Percentiles rank a stretch among this genome's conserved stretches.
These are phyloP conservation scores for Speoplatyrhinus poulsoni DNA, from an alignment of 2,113 vertebrate genomes.

Conservation along the genomic window DNA sequence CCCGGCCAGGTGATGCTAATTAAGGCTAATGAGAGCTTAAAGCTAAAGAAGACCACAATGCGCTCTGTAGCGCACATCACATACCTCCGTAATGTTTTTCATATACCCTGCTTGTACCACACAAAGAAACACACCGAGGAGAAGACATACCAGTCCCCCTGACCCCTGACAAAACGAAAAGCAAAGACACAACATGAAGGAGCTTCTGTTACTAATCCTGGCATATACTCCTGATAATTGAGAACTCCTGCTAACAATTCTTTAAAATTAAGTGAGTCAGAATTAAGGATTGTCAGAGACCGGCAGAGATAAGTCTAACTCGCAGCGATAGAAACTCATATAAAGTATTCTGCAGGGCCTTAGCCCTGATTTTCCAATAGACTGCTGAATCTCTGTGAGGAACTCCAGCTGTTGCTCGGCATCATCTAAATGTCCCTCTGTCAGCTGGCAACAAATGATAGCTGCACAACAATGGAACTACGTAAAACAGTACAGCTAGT, in stretches of 20 bases:
- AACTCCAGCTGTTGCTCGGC: slow-evolving; percentile 96
- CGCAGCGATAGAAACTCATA: neutral
- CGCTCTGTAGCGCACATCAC: no score
- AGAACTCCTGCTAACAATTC: neutral
- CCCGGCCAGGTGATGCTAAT: no score
- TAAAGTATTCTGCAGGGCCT: neutral
- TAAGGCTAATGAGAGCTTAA: no score
- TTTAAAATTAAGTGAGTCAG: neutral
- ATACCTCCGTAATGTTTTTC: neutral
- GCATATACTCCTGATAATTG: neutral
- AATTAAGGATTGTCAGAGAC: neutral
- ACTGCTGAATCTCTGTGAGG: slow-evolving; percentile 90
- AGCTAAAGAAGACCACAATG: no score
- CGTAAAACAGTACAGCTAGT: neutral
- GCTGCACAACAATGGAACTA: slow-evolving; percentile 71
- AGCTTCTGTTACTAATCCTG: slow-evolving; percentile 2
- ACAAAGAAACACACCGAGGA: neutral
- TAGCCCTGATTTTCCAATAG: slow-evolving; percentile 92
- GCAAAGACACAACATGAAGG: neutral
- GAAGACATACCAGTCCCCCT: neutral
- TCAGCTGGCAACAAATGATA: slow-evolving; percentile 89
- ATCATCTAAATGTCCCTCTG: slow-evolving; percentile 87
- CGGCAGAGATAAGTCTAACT: neutral
- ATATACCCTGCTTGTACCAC: neutral
- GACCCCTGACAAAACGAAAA: no score